Percentiles rank a stretch among this genome's conserved stretches.
These are phyloP conservation scores for Eupeodes corollae DNA, from an alignment of 1,140 invertebrate species.

Conservation along the genomic window DNA sequence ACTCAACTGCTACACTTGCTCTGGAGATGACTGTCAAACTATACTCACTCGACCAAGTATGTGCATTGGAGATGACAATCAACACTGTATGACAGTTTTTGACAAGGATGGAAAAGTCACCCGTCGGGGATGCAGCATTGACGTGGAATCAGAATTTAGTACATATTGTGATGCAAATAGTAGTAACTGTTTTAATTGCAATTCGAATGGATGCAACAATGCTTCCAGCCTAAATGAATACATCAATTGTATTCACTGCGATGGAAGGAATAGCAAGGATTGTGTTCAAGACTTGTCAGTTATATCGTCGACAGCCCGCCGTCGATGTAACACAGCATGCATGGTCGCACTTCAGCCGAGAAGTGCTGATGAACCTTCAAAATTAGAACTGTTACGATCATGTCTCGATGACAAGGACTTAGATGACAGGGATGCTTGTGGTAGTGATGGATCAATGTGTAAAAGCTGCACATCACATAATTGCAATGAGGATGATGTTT, in stretches of 20 bases:
- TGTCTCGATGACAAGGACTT: conserved; percentile 30
- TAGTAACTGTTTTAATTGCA: conserved; percentile 24
- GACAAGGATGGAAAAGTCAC: conserved; percentile 11
- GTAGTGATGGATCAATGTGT: conserved; percentile 9
- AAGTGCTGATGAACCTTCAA: background rate
- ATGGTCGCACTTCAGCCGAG: conserved; percentile 17
- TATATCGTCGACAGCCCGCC: conserved; percentile 9
- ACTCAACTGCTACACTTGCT: conserved; percentile 19
- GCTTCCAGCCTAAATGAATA: conserved; percentile 14
- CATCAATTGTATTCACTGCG: conserved; percentile 24
- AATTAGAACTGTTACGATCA: conserved; percentile 15
- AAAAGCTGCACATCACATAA: conserved; percentile 7
- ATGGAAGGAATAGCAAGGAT: conserved; percentile 10
- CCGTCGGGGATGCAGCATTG: conserved; percentile 20
- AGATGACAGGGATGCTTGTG: conserved; percentile 17
- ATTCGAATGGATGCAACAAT: conserved; percentile 25
- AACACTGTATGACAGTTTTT: conserved; percentile 30
- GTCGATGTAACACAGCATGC: conserved; percentile 24
- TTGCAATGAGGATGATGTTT: conserved; percentile 15
- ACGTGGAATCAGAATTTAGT: conserved; percentile 14
- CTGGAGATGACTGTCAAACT: conserved; percentile 10
- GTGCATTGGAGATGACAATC: conserved; percentile 13
- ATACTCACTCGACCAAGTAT: background rate
- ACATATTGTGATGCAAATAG: conserved; percentile 21
- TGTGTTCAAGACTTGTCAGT: conserved; percentile 12